Evolutionary conservation across 1,140 invertebrate genomes (phyloP).

Genomic region (Bicyclus anynana): DNA sequence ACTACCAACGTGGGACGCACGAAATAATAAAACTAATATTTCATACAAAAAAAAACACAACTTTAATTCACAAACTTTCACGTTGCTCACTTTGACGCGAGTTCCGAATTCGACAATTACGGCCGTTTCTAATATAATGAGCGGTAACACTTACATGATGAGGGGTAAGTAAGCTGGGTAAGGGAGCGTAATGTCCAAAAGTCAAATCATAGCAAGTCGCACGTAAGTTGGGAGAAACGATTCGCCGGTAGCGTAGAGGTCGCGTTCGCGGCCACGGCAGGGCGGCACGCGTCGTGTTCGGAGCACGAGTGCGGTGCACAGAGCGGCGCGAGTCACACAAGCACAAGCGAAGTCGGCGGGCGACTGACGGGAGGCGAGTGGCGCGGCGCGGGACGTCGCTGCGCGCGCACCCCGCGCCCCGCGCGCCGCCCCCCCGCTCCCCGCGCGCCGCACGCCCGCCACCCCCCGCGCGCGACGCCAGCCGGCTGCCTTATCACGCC

Average conservation of each 20-base stretch:
- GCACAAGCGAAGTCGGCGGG: conserved; percentile 72
- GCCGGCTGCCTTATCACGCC: conserved; percentile 69
- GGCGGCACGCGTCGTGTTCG: conserved; percentile 73
- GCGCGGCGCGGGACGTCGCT: conserved; percentile 53
- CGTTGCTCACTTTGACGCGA: conserved; percentile 66
- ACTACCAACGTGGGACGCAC: conserved; percentile 26
- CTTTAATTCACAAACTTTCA: conserved; percentile 70
- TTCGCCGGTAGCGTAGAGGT: conserved; percentile 72
- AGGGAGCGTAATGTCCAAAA: conserved; percentile 67
- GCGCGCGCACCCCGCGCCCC: conserved; percentile 57
- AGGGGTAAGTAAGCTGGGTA: conserved; percentile 73
- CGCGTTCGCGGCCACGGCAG: conserved; percentile 71
- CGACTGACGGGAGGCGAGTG: conserved; percentile 66
- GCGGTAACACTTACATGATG: conserved; percentile 73
- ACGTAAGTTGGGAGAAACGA: conserved; percentile 68
- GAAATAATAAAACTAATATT: conserved; percentile 24
- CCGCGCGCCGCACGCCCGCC: conserved; percentile 26
- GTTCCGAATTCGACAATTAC: conserved; percentile 67
- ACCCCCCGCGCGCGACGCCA: conserved; percentile 45
- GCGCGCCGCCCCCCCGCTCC: conserved; percentile 36
- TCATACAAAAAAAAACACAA: conserved; percentile 40
- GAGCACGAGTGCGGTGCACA: conserved; percentile 72
- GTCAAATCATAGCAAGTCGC: conserved; percentile 73
- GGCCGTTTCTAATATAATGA: conserved; percentile 63
- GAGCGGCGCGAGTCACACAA: conserved; percentile 74